Base-by-base conservation (phyloP, 2,113 vertebrate species). In the Anser brachyrhynchus region DNA sequence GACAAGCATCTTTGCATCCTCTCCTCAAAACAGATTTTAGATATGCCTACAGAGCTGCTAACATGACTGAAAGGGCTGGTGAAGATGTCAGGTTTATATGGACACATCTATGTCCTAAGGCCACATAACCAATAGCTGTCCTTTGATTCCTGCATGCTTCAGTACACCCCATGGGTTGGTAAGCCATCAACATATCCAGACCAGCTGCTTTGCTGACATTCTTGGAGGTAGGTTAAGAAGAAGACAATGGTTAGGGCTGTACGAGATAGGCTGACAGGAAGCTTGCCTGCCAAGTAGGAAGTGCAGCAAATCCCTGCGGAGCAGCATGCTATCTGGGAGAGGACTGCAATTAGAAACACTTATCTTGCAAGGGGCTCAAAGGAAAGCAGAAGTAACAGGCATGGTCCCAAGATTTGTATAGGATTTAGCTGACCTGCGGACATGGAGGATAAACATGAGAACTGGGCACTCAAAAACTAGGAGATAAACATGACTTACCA, bases 401-500 rank as follows among this genome's bases (percentile, higher is more conserved):
- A 41, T 2, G 5, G 28, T 46, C 25, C 35, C 29, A 74, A 86
- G 43, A 55, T 39, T 13, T 57, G 11, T 46, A 14, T 28, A 71
- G 28, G 10, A 55, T 33, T 8, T 31, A 70, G 39, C 70, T n/a
- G 29, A 22, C 19, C 29, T 65, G 37, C 91, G 41, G 21, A 83
- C 17, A 39, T 0, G 5, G 10, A 84, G n/a, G 23, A 79, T n/a
- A 81, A 64, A 43, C n/a, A 66, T 35, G 44, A 84, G 43, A 93
- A 95, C 7, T 65, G n/a, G 43, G 22, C 25, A 70, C 20, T 87
- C 37, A 84, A 58, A 95, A 94, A 77, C 7, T 43, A 49, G 12
- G 21, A 95, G 64, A 91, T 7, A 72, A 96, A 67, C 4, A 51
- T 46, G 79, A 90, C 99, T 99, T 98, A 99, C 99, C 99, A 11